Conservation (phyloP, 2,888 invertebrate species). For the Ptycholaimellus sp. region DNA sequence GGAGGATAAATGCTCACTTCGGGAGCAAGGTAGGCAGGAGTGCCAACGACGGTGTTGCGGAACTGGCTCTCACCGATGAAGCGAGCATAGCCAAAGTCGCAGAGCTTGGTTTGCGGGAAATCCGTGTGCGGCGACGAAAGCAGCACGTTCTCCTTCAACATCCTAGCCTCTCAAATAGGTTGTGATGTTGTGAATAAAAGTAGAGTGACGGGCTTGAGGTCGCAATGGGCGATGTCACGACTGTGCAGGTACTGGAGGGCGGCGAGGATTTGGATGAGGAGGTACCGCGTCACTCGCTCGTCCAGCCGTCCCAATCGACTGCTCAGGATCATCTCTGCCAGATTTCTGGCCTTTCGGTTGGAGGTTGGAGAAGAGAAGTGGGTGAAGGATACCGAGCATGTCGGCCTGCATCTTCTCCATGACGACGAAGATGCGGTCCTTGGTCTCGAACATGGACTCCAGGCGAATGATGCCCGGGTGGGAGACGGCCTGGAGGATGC, state of each 20-base stretch:
- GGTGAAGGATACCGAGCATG: constrained; percentile 51
- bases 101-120: constrained; percentile 25
- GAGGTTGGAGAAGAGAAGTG: too few relatives aligned
- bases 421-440: constrained; percentile 87
- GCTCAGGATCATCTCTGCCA: constrained; percentile 93
- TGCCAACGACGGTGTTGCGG: constrained; percentile 24
- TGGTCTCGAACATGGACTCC: constrained; percentile 94
- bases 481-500: constrained; percentile 21
- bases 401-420: constrained; percentile 98
- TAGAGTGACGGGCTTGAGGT: constrained; percentile 41
- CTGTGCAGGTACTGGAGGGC: constrained; percentile 87
- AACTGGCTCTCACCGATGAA: constrained; percentile 21
- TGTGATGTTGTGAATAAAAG: too few relatives aligned
- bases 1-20: too few relatives aligned
- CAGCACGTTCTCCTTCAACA: constrained; percentile 25
- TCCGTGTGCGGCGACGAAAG: constrained; percentile 17
- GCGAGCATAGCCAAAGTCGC: constrained; percentile 25
- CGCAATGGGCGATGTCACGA: constrained; percentile 87
- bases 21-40: constrained; percentile 45
- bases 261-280: constrained; percentile 50
- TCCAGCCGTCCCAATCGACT: constrained; percentile 61
- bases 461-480: constrained; percentile 45
- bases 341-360: too few relatives aligned
- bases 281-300: constrained; percentile 44
- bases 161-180: too few relatives aligned